Evolutionary conservation across 2,797 vertebrate species (phyloP).

Genomic region (Lophotriccus pileatus): DNA sequence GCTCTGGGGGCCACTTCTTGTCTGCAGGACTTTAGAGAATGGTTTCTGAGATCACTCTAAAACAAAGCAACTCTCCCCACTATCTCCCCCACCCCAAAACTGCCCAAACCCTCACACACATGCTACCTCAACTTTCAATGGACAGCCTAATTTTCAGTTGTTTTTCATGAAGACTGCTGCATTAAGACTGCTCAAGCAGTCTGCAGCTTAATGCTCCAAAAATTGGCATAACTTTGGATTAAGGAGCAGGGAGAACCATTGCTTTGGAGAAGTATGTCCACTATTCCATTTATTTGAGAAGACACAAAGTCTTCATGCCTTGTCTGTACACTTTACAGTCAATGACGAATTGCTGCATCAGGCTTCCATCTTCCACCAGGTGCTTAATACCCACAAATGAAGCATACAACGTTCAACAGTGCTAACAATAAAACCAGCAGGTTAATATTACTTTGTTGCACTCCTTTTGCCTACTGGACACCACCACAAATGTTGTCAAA

Average conservation of each 20-base stretch:
- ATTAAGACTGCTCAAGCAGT: not conserved
- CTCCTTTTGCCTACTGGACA: not conserved
- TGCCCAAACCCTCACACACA: not conserved
- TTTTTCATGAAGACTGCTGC: not conserved
- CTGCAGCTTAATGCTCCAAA: not conserved
- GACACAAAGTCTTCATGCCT: not conserved
- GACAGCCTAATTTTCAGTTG: not conserved
- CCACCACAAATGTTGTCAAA: not conserved
- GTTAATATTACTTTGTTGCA: not conserved
- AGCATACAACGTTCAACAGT: not conserved
- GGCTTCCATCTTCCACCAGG: not conserved
- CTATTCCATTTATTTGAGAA: not conserved
- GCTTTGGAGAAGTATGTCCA: not conserved
- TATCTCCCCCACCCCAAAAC: not conserved
- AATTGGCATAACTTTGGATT: not conserved
- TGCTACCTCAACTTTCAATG: not conserved
- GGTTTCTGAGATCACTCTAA: not conserved
- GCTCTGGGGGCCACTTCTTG: not conserved
- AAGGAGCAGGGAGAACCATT: not conserved
- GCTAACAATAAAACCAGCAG: not conserved
- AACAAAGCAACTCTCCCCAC: not conserved
- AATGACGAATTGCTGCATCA: not conserved
- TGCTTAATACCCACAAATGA: not conserved
- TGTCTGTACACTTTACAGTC: not conserved
- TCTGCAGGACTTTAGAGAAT: not conserved